Base-by-base conservation (phyloP, 30 jellyfish, hydroid and myxozoan genomes). In the Catostylus mosaicus region DNA sequence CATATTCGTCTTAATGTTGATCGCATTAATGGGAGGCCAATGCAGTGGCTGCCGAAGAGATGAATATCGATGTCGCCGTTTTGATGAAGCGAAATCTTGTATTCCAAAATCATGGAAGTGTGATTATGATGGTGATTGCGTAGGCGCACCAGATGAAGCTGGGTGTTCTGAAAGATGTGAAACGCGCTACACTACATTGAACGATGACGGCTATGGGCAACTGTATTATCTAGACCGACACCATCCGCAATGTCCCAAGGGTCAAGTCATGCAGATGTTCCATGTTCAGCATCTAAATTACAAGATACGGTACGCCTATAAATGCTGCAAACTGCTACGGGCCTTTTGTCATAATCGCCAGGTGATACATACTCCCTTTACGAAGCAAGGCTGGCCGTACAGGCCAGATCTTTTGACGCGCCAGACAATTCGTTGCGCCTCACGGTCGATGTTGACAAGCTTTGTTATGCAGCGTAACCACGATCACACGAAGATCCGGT, bases 71-170 rank as follows among this genome's bases (percentile, higher is more conserved):
- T n/a, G n/a, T n/a, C n/a, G n/a, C 30, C 77, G 30, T 64, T 64
- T 37, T 45, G 4, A 37, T 20, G n/a, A 30, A 10, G 30, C 50
- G 11, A 48, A 54, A 38, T 20, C 23, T 18, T 74, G 86, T 52
- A 74, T 74, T 74, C 86, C 50, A 22, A 30, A 23, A 30, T 27
- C 67, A 7, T 48, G 14, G 19, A 16, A 11, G 51, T 74, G 86
- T 48, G 78, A 74, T 24, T 74, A 27, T 30, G 67, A 45, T 47
- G 48, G 48, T 74, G 86, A 74, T 77, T 74, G 86, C 48, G 86
- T 77, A 16, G 86, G 48, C 31, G 8, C 20, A 14, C 61, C 8
- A 4, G 86, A 74, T 45, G 86, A 74, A 64, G 8, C 0, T 10
- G 11, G 9, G 24, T 64, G 77, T 64, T 22, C 24, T 20, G 77